Conservation (phyloP, 1,140 invertebrate species). For the Pissodes strobi region DNA sequence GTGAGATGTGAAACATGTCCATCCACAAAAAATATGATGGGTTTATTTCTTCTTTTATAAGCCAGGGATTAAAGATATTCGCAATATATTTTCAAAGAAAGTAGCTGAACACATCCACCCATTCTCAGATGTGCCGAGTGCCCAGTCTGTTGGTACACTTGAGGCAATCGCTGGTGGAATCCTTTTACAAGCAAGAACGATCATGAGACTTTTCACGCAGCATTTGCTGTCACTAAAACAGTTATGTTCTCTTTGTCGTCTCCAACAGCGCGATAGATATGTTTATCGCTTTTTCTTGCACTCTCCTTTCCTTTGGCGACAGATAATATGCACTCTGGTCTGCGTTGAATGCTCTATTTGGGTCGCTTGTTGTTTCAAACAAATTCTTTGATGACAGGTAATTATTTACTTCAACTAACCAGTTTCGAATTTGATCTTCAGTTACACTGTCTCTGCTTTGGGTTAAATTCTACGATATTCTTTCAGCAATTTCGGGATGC, state of each 20-base stretch:
- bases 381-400: too few relatives aligned
- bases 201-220: background rate
- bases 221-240: background rate
- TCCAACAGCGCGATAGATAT: background rate
- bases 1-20: background rate
- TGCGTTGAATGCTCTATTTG: too few relatives aligned
- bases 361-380: too few relatives aligned
- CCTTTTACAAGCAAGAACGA: background rate
- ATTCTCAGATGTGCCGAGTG: background rate
- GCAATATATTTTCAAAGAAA: too few relatives aligned
- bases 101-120: too few relatives aligned
- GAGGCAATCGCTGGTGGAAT: background rate
- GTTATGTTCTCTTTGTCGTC: constrained; percentile 9
- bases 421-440: too few relatives aligned
- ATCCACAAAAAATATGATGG: background rate
- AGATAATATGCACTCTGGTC: too few relatives aligned
- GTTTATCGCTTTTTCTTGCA: constrained; percentile 1
- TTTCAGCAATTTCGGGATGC: too few relatives aligned
- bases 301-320: too few relatives aligned
- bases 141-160: background rate
- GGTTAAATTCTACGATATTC: too few relatives aligned
- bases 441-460: too few relatives aligned
- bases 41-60: background rate
- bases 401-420: too few relatives aligned
- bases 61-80: background rate